Conservation (phyloP, 2,888 invertebrate species). For the Troglohyphantes excavatus region DNA sequence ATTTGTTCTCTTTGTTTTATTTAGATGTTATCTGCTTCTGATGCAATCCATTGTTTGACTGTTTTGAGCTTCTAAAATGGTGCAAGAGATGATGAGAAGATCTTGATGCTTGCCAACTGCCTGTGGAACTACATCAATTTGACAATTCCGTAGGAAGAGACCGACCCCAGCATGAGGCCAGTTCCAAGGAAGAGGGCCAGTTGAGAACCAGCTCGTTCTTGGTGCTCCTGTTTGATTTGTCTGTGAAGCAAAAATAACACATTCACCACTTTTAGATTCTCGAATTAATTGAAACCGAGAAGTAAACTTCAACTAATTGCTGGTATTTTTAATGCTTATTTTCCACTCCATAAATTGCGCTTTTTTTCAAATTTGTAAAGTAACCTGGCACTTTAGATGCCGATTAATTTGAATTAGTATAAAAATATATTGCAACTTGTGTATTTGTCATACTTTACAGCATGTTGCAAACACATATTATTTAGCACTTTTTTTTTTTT, state of each 20-base stretch:
- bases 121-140: constrained; percentile 4
- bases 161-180: constrained; percentile 76
- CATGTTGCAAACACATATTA: too few relatives aligned
- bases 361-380: too few relatives aligned
- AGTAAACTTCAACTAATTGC: too few relatives aligned
- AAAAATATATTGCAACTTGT: too few relatives aligned
- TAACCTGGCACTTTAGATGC: too few relatives aligned
- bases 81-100: neutral
- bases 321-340: neutral
- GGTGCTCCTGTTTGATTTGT: constrained; percentile 64
- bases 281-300: too few relatives aligned
- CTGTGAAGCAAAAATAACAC: constrained; percentile 28
- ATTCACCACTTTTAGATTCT: neutral
- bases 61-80: neutral
- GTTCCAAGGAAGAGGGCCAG: constrained; percentile 72
- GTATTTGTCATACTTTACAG: too few relatives aligned
- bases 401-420: too few relatives aligned
- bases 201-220: constrained; percentile 72
- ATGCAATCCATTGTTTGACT: neutral
- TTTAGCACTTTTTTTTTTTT: too few relatives aligned
- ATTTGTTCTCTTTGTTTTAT: neutral
- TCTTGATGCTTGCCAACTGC: neutral
- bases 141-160: constrained; percentile 71
- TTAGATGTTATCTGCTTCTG: neutral
- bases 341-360: neutral